phyloP scores from a whole-genome alignment of 2,113 vertebrate genomes.

The Trochalopteron elliotii region DNA sequence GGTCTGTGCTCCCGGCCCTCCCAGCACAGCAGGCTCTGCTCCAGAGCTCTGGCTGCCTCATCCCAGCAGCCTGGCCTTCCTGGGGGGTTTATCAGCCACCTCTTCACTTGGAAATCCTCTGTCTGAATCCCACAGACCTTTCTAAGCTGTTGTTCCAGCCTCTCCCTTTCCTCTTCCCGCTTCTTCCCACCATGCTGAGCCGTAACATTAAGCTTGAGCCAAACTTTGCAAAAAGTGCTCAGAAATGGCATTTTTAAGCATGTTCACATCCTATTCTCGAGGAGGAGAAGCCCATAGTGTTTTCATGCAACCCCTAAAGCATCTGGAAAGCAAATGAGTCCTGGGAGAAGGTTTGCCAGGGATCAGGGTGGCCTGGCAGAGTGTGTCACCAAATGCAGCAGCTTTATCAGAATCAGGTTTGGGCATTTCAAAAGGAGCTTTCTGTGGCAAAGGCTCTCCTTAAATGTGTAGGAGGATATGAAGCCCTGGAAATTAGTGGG shows the following conservation, averaged over 20 bases:
- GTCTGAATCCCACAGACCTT: background rate
- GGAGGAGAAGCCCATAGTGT: background rate
- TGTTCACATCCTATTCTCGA: rapidly evolving
- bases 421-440: background rate
- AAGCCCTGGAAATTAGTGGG: background rate
- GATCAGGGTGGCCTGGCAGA: background rate
- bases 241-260: background rate
- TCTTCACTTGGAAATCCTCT: background rate
- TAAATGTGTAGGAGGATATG: background rate
- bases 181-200: background rate
- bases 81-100: background rate
- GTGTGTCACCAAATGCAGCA: background rate
- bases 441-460: background rate
- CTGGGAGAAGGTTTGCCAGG: background rate
- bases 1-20: background rate
- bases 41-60: background rate
- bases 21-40: background rate
- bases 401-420: background rate
- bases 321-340: background rate
- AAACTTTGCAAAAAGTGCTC: background rate
- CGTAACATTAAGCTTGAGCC: rapidly evolving
- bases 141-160: background rate
- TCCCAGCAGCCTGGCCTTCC: background rate
- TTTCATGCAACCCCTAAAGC: background rate
- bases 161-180: background rate